These are phyloP conservation scores for Spea hammondii DNA, from an alignment of 2,797 vertebrate species.

Conservation along the genomic window DNA sequence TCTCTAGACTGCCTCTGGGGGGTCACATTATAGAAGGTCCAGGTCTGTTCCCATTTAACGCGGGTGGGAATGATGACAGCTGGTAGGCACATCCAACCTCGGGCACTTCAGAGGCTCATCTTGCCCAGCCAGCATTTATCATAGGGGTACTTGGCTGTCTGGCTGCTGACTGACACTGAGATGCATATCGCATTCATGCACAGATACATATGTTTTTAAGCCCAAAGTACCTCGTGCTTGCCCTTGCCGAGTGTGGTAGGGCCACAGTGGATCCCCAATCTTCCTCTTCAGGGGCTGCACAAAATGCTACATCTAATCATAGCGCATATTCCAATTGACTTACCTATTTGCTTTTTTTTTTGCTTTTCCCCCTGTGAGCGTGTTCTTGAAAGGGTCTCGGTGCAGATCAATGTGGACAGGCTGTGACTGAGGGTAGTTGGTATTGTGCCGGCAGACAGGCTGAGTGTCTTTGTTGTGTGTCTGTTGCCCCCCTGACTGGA, in stretches of 20 bases:
- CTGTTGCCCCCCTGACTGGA: conserved; percentile 59
- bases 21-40: conserved; percentile 3
- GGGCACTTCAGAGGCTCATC: not conserved
- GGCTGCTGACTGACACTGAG: too few species aligned
- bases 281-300: too few species aligned
- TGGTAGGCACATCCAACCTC: not conserved
- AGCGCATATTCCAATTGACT: conserved; percentile 2
- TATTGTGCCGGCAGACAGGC: conserved; percentile 58
- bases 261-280: too few species aligned
- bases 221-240: too few species aligned
- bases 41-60: not conserved
- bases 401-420: conserved; percentile 19
- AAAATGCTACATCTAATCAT: too few species aligned
- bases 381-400: conserved; percentile 14
- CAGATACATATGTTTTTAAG: too few species aligned
- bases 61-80: not conserved
- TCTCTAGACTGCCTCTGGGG: not conserved
- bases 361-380: not conserved
- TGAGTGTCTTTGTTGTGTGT: conserved; percentile 68
- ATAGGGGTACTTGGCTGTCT: not conserved
- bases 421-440: conserved; percentile 4
- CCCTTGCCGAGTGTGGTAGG: too few species aligned
- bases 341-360: conserved; percentile 15
- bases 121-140: not conserved
- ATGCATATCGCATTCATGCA: too few species aligned